Percentiles rank a stretch among this genome's conserved stretches.
Conservation (phyloP, 2,113 vertebrate genomes). For the Semicossyphus pulcher region DNA sequence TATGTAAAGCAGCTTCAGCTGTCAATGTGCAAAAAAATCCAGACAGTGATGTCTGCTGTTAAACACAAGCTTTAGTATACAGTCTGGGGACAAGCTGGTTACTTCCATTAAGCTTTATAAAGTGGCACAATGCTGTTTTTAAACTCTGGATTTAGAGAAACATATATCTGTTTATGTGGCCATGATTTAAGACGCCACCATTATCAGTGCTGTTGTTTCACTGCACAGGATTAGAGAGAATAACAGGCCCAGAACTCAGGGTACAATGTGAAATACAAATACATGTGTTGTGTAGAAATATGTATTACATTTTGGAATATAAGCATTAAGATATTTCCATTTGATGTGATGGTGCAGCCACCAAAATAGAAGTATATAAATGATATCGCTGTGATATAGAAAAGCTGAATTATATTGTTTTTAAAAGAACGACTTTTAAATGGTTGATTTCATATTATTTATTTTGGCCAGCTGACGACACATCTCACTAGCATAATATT, state of each 20-base stretch:
- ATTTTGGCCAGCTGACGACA: background rate
- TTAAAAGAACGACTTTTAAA: background rate
- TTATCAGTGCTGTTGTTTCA: conserved; percentile 21
- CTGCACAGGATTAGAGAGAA: background rate
- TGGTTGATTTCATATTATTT: background rate
- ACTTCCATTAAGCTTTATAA: conserved; percentile 19
- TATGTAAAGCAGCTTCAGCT: background rate
- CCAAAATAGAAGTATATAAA: no score
- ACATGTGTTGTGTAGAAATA: background rate
- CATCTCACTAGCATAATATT: background rate
- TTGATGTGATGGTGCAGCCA: no score
- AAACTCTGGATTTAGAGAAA: conserved; percentile 20
- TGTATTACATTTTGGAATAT: background rate
- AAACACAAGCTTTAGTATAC: background rate
- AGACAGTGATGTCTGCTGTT: background rate
- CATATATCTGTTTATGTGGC: conserved; percentile 1
- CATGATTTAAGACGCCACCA: conserved; percentile 6
- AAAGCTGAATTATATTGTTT: background rate
- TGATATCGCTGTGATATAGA: background rate
- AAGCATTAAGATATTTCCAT: no score
- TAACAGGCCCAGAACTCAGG: conserved; percentile 6
- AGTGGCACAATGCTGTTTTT: conserved; percentile 43
- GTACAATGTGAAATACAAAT: background rate
- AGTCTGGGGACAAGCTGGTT: background rate
- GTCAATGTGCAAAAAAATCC: background rate